Conservation (phyloP, 2,888 invertebrate species). For the Euclidia mi region DNA sequence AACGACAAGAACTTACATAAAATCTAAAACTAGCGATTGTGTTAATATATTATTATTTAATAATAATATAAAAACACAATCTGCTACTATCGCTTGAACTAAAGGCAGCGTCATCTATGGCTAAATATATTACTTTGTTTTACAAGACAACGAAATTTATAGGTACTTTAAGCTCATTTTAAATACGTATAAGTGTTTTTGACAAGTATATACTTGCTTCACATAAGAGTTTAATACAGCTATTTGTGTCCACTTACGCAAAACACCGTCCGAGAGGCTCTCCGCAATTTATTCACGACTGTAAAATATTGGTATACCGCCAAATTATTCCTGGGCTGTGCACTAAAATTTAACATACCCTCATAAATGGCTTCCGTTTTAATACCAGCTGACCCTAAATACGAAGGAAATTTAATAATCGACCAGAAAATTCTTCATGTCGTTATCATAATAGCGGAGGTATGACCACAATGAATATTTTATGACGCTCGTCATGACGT, state of each 20-base stretch:
- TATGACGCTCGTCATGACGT: constrained; percentile 38
- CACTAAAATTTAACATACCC: constrained; percentile 42
- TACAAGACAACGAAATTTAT: too few relatives aligned
- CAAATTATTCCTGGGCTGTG: constrained; percentile 41
- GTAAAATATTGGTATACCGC: constrained; percentile 27
- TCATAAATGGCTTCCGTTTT: constrained; percentile 49
- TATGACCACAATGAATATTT: constrained; percentile 49
- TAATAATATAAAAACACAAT: too few relatives aligned
- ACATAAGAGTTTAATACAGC: background rate
- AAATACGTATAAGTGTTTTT: too few relatives aligned
- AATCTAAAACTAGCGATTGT: too few relatives aligned
- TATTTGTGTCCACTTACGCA: constrained; percentile 4
- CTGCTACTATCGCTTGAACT: too few relatives aligned
- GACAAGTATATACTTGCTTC: background rate
- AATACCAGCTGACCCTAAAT: constrained; percentile 43
- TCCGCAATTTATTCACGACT: constrained; percentile 42
- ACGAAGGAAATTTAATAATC: constrained; percentile 56
- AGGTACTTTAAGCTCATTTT: too few relatives aligned
- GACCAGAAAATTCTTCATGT: constrained; percentile 36
- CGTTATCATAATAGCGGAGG: constrained; percentile 30
- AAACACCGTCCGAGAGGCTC: constrained; percentile 5
- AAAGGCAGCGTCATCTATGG: too few relatives aligned
- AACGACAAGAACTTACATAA: too few relatives aligned
- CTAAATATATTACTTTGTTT: too few relatives aligned
- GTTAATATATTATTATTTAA: too few relatives aligned